phyloP scores from a whole-genome alignment of 1,140 invertebrate species.

The Papilio dardanus region DNA sequence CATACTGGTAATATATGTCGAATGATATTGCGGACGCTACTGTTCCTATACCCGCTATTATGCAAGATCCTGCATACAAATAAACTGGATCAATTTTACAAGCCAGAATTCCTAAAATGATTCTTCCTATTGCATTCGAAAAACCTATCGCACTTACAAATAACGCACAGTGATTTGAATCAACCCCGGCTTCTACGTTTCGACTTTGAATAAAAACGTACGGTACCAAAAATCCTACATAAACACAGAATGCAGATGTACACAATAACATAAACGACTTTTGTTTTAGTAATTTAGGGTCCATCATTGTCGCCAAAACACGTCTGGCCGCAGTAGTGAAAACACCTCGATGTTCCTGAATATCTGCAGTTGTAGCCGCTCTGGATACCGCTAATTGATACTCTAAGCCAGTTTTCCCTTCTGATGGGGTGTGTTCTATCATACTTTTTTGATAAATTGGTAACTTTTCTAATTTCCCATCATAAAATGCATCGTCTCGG shows the following conservation, averaged over 20 bases:
- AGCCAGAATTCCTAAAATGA: conserved; percentile 62
- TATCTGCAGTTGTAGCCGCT: conserved; percentile 67
- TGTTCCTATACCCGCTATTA: conserved; percentile 56
- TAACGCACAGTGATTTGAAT: conserved; percentile 53
- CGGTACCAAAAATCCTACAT: conserved; percentile 69
- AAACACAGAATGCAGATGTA: conserved; percentile 62
- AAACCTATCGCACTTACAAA: conserved; percentile 69
- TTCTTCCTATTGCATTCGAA: conserved; percentile 63
- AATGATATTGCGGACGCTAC: conserved; percentile 61
- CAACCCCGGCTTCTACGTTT: conserved; percentile 57
- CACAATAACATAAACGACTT: conserved; percentile 64
- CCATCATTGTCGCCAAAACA: conserved; percentile 77
- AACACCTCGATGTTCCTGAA: conserved; percentile 66
- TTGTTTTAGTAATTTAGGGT: conserved; percentile 65
- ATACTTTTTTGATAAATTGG: conserved; percentile 88
- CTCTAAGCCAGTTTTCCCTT: conserved; percentile 71
- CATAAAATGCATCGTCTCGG: conserved; percentile 93
- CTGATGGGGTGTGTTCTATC: conserved; percentile 50
- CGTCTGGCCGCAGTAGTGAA: conserved; percentile 71
- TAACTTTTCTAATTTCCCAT: conserved; percentile 88
- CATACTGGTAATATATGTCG: conserved; percentile 67
- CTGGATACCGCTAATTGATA: conserved; percentile 75
- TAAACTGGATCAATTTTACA: conserved; percentile 61
- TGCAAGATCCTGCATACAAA: conserved; percentile 50
- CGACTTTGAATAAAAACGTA: conserved; percentile 66